Evolutionary conservation across 2,113 vertebrate genomes (phyloP), one percentile per base, ranked within the genome.

Genomic region (Probosciger aterrimus): DNA sequence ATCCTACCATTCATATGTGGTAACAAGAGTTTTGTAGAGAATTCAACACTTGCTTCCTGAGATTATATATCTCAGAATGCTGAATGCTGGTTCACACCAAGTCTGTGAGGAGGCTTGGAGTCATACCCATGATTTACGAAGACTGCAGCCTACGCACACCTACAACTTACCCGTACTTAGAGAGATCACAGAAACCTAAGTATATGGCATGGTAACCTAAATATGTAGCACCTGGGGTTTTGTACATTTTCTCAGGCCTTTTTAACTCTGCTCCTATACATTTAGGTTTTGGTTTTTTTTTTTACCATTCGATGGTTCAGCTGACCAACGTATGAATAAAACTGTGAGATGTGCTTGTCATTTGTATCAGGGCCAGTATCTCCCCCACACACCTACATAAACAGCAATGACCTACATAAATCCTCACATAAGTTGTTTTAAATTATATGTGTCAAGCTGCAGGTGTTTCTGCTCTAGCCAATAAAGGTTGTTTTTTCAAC

Each of bases 321-420:
- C 79, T 97, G 93, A 95, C 95, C 94, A 96, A 97, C 16, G 60
- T 41, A 62, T 44, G 82, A 44, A 73, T 49, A 69, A 88, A 87
- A 85, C 71, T 44, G 44, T 68, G 87, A 88, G 74, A 85, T 2
- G 13, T 82, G 44, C 43, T 91, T 93, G 82, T 70, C n/a, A 0
- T 94, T 88, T 93, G 27, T 50, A 96, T 97, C 82, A 64, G 65
- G 86, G 90, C 62, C 88, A 83, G 62, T 52, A 90, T 93, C 85
- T 90, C 76, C 63, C 83, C 6, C 53, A 53, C 52, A 88, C 47
- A 86, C 71, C 96, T 78, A 90, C 92, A 37, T 50, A 93, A 96
- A 43, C 92, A 95, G 41, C 81, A 80, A 73, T 97, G 98, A 98
- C 98, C 98, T 98, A 98, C 97, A 98, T 98, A 96, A 63, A 94